phyloP scores from a whole-genome alignment of 1,140 invertebrate species.

The Hetaerina americana region DNA sequence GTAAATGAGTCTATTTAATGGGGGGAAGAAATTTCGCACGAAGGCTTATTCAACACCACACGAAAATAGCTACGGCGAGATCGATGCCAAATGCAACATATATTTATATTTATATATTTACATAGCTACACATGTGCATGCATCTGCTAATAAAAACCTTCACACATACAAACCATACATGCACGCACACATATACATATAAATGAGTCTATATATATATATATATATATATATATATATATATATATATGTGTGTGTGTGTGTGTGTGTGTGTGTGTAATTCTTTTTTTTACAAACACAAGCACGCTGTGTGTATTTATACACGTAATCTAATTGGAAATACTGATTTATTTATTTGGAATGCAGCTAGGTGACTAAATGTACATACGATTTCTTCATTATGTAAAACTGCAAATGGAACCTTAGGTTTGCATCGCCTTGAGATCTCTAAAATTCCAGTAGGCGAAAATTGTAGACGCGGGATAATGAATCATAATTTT shows the following conservation, averaged over 20 bases:
- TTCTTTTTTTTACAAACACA: not conserved
- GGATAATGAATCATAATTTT: not conserved
- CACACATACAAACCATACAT: not conserved
- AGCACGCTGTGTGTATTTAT: no score
- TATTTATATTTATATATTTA: no score
- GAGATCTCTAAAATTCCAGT: no score
- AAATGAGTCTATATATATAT: not conserved
- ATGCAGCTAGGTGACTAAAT: not conserved
- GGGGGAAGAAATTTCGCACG: no score
- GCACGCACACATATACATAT: not conserved
- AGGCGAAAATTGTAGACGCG: not conserved
- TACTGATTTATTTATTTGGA: not conserved
- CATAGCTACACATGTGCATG: no score
- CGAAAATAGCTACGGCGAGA: no score
- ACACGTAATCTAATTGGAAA: not conserved
- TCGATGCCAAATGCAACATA: no score
- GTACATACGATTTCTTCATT: not conserved
- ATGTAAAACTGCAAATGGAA: not conserved
- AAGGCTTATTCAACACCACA: no score
- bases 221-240: not conserved
- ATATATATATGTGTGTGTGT: not conserved
- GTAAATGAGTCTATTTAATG: no score
- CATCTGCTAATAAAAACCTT: no score
- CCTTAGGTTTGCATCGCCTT: not conserved
- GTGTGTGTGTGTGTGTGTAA: not conserved